A percentile compares a stretch with the other conserved stretches of the same genome.
Conservation (phyloP, 2,888 invertebrate genomes). For the Euzetes globulus region DNA sequence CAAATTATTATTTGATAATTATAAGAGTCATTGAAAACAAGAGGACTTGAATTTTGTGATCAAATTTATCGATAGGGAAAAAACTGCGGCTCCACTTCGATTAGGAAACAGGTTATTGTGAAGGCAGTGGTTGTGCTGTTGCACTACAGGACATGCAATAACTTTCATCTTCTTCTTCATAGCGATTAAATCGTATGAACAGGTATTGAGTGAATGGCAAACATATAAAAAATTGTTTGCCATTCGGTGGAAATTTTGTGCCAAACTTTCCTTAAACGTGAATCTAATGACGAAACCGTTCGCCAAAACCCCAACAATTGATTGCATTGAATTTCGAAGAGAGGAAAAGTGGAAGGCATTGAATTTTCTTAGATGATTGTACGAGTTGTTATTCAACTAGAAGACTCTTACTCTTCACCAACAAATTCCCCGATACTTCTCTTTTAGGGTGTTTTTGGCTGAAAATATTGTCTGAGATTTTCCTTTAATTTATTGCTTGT, state of each 20-base stretch:
- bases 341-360: too few species aligned
- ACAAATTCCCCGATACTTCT: too few species aligned
- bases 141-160: background rate
- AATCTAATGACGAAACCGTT: background rate
- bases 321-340: too few species aligned
- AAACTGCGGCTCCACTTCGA: background rate
- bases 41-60: background rate
- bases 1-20: background rate
- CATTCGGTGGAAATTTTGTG: background rate
- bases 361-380: too few species aligned
- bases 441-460: too few species aligned
- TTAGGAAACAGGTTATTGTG: background rate
- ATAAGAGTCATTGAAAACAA: background rate
- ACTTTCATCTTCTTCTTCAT: background rate
- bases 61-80: background rate
- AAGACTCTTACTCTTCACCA: too few species aligned
- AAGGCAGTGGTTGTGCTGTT: background rate
- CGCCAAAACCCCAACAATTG: too few species aligned
- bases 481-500: too few species aligned
- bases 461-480: too few species aligned
- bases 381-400: too few species aligned
- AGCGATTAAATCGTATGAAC: background rate
- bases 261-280: background rate
- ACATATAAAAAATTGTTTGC: too few species aligned
- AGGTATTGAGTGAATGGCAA: background rate